Evolutionary conservation across 2,113 vertebrate species (phyloP), one percentile per base, ranked within the genome.

Genomic region (Mastomys coucha): DNA sequence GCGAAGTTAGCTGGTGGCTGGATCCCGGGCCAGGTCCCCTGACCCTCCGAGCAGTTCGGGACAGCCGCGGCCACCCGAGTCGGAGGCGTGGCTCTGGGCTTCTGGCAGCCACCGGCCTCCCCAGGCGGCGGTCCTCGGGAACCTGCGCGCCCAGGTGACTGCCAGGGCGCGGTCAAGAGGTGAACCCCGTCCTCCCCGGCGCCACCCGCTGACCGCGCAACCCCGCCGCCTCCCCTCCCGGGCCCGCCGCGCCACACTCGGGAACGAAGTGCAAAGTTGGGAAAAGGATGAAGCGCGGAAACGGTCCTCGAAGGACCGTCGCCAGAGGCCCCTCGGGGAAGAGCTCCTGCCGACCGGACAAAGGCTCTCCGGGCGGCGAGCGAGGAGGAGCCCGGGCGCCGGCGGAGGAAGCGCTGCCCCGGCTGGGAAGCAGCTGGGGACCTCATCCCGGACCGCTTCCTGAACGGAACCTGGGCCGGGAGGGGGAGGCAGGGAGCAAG

Each of bases 381-480:
- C 93, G 56, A 82, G 96, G 97, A 95, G 96, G 88, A 80, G 94
- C 91, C 58, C 26, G 56, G 90, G 72, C 65, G 67, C 92, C 92
- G 96, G 91, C 92, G 96, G 91, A 97, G 97, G 97, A 97, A 97
- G 96, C 95, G 94, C 97, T 72, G 73, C 58, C 93, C 96, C 70
- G 97, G 94, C 95, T 95, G 97, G 97, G 96, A 96, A 96, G 97
- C 97, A 97, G 97, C 96, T 97, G 98, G 96, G 89, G 81, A 97
- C 97, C 92, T 96, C 96, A 95, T 96, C 97, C 95, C 96, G 81
- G 96, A 94, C 96, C 96, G 96, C 97, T 98, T 98, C 98, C 97
- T 98, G 97, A 95, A 63, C 93, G 72, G 96, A 97, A 81, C 93
- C 87, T 49, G 95, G 87, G 28, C 63, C 89, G 88, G 49, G 73